phyloP scores from a whole-genome alignment of 30 jellyfish, hydroid and myxozoan species.

The Turritopsis rubra region DNA sequence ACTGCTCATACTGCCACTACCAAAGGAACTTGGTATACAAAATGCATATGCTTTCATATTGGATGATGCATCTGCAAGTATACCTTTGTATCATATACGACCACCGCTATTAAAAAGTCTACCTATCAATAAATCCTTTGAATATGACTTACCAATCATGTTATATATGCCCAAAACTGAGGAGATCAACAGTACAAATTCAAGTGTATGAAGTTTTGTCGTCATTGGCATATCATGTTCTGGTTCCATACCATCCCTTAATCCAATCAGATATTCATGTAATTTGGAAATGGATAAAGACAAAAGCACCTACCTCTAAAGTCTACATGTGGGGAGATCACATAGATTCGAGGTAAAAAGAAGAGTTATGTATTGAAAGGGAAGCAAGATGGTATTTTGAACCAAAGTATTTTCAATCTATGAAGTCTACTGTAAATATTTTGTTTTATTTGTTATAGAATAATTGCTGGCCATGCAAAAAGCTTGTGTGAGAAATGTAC shows the following conservation, averaged over 20 bases:
- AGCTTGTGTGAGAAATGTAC: background rate
- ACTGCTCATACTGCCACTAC: background rate
- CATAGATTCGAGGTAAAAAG: slow-evolving; percentile 8
- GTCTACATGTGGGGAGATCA: slow-evolving; percentile 24
- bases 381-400: background rate
- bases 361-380: background rate
- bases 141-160: background rate
- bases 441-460: too few relatives aligned
- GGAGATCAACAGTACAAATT: background rate
- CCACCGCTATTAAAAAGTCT: background rate
- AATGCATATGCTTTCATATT: slow-evolving; percentile 13
- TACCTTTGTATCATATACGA: slow-evolving; percentile 3
- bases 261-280: background rate
- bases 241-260: background rate
- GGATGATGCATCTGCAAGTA: background rate
- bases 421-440: background rate
- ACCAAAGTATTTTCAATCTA: background rate
- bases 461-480: slow-evolving; percentile 9
- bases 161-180: slow-evolving; percentile 1
- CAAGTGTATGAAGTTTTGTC: background rate
- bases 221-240: slow-evolving; percentile 29
- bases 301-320: background rate
- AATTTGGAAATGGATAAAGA: slow-evolving; percentile 19
- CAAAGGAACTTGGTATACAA: background rate
- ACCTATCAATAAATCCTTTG: slow-evolving; percentile 9